These are phyloP conservation scores for Chloroclysta siterata DNA, from an alignment of 2,888 invertebrate species.

Conservation along the genomic window DNA sequence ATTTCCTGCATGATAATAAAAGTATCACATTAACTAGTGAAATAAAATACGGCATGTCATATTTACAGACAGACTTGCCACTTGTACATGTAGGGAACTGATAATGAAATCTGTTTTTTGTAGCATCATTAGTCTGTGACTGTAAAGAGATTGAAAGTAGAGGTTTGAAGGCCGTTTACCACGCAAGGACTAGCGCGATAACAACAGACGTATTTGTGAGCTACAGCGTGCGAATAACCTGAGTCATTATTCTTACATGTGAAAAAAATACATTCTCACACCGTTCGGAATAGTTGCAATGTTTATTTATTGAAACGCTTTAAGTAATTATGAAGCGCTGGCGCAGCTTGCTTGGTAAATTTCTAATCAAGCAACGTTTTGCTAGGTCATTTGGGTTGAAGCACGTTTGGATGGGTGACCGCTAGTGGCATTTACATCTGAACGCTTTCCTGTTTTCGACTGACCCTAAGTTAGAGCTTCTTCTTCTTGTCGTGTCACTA, in stretches of 20 bases:
- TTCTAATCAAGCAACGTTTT: background rate
- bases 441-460: no score
- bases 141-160: slow-evolving; percentile 30
- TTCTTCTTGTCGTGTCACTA: no score
- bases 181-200: slow-evolving; percentile 28
- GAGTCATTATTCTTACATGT: slow-evolving; percentile 24
- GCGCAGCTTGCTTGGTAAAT: background rate
- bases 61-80: background rate
- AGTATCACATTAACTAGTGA: background rate
- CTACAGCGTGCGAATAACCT: slow-evolving; percentile 24
- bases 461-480: no score
- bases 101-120: slow-evolving; percentile 16
- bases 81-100: slow-evolving; percentile 1
- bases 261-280: slow-evolving; percentile 24
- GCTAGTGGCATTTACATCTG: no score
- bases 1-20: background rate
- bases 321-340: background rate
- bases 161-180: slow-evolving; percentile 23
- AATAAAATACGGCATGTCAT: background rate
- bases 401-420: background rate
- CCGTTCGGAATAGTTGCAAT: slow-evolving; percentile 1
- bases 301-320: slow-evolving; percentile 11
- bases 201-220: background rate
- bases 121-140: slow-evolving; percentile 19
- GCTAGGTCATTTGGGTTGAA: background rate